Evolutionary conservation across 2,113 vertebrate genomes (phyloP), one percentile per base, ranked within the genome.

Genomic region (Cettia cetti): DNA sequence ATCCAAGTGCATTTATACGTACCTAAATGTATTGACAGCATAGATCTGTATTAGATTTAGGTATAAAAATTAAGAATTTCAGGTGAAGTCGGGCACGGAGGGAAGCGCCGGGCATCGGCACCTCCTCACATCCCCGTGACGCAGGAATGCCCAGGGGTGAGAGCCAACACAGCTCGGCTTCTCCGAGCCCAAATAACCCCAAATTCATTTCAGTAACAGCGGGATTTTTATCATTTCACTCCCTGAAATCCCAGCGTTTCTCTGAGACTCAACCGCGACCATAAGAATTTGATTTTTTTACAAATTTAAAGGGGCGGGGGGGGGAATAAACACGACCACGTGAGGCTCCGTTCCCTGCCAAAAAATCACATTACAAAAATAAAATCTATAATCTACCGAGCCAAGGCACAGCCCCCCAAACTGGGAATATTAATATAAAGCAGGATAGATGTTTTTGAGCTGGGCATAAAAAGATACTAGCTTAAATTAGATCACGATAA

Each of bases 1-100:
- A 54, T 1, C 28, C 1, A 35, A 6, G 6, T 0, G 3, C 2
- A 30, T 27, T 53, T 56, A 8, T 2, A 17, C 0, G 7, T 0
- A 0, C 3, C 4, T 1, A 35, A 85, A 50, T 14, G 2, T 0
- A 2, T 0, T 0, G 19, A 26, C 6, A 12, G 52, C 31, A 13
- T 1, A 2, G 3, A 3, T 12, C 18, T 16, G 1, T 0, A 2
- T 5, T 8, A 0, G 30, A 11, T 47, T 44, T 16, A 8, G 4
- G 7, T 9, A 5, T 0, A 6, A 33, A 82, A 86, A 60, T 8
- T 0, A 10, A 31, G 35, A 3, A 1, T 23, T 18, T 3, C 75
- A 64, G 90, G 80, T 80, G 70, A 49, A n/a, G 61, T 13, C 7
- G 61, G 70, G 78, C 53, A 7, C 0, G 22, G 2, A 16, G 89